Percentiles rank a stretch among this genome's conserved stretches.
These are phyloP conservation scores for Sipha flava DNA, from an alignment of 1,140 invertebrate genomes.

Conservation along the genomic window DNA sequence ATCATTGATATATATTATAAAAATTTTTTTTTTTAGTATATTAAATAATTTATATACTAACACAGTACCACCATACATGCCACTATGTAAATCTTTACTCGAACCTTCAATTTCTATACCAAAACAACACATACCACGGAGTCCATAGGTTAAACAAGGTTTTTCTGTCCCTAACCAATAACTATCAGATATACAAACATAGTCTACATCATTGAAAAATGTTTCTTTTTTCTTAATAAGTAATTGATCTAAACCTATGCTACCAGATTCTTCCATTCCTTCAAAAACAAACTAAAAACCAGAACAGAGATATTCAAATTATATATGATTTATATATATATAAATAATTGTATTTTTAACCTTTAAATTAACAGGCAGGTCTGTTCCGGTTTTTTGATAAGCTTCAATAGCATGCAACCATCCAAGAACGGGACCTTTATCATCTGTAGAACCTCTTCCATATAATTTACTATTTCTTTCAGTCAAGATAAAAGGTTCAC, in stretches of 20 bases:
- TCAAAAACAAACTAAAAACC: constrained; percentile 78
- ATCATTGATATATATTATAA: neutral
- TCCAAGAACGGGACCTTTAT: constrained; percentile 85
- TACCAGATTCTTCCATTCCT: constrained; percentile 97
- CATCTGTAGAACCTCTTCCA: constrained; percentile 87
- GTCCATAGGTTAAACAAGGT: constrained; percentile 94
- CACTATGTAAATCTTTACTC: constrained; percentile 88
- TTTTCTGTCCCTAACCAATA: constrained; percentile 96
- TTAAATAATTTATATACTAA: constrained; percentile 46
- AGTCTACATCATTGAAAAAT: constrained; percentile 81
- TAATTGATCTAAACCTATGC: constrained; percentile 85
- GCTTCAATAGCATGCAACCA: constrained; percentile 92
- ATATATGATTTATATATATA: neutral
- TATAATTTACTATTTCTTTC: constrained; percentile 86
- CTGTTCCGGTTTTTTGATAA: constrained; percentile 60
- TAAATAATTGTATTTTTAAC: too few species aligned
- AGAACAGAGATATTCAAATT: neutral
- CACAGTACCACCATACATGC: constrained; percentile 85
- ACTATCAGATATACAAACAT: constrained; percentile 96
- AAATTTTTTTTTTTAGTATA: neutral
- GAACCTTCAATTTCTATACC: constrained; percentile 81
- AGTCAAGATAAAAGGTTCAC: constrained; percentile 84
- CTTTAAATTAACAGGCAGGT: constrained; percentile 87
- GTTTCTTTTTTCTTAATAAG: constrained; percentile 62
- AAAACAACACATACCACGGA: constrained; percentile 90